Base-by-base conservation (phyloP, 2,888 invertebrate genomes). In the Pollenia labialis region DNA sequence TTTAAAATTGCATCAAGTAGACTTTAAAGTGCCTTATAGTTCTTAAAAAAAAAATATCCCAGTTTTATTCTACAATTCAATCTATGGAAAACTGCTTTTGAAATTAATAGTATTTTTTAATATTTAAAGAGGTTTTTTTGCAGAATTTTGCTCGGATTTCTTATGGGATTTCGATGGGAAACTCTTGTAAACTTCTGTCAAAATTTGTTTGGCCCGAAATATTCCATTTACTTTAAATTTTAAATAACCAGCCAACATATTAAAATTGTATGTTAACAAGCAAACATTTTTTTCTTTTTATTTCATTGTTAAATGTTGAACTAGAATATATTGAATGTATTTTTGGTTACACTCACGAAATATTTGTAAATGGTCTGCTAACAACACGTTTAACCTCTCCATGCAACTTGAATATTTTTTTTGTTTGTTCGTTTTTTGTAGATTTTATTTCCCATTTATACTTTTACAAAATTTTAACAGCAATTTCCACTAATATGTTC, bases 331-430 rank as follows among this genome's bases (percentile, higher is more conserved):
- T 81, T 79, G 85, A 87, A 80, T 81, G 76, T 66, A 80, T 74
- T 81, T 23, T 66, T 66, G 52, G 75, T 80, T 83, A 62, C 60
- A 82, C 85, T 88, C 88, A 88, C 88, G 88, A 88, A 87, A 87
- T 88, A 81, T 85, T 87, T 87, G 88, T 88, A 79, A 88, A 88
- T 80, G 64, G 84, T 88, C 71, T 74, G 60, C 14, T 66, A 77
- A 80, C 58, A 83, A 86, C 86, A 87, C 87, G 82, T 87, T 85
- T 85, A 82, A 82, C 85, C 82, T 80, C 71, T 71, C 60, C 79
- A 71, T 79, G 23, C 56, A 44, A 77, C 46, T 79, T 64, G 62
- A 40, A 32, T 44, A 8, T 14, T 9, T 74, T 42, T 23, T n/a
- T 56, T 44, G 1, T 14, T 9, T 74, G 40, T 23, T n/a, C 48